phyloP scores from a whole-genome alignment of 2,888 invertebrate genomes.

The Tachina grossa region DNA sequence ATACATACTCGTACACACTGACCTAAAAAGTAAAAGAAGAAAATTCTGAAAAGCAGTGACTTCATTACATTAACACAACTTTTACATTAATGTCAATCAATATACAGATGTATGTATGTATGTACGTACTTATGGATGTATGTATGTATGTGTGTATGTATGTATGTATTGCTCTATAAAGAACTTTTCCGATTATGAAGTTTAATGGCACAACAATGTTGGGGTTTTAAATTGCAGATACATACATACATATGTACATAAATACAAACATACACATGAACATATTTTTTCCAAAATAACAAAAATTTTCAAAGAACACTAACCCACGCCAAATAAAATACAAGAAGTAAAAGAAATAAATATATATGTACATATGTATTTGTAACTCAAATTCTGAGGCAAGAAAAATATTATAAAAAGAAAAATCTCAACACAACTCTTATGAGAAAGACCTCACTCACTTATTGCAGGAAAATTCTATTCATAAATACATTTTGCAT shows the following conservation, averaged over 20 bases:
- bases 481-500: constrained; percentile 51
- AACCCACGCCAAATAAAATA: neutral
- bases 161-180: too few relatives aligned
- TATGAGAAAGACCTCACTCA: neutral
- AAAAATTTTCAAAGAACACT: neutral
- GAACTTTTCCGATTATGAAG: neutral
- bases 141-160: too few relatives aligned
- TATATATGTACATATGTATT: too few relatives aligned
- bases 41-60: constrained; percentile 13
- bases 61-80: constrained; percentile 26
- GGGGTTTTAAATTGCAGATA: neutral
- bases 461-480: constrained; percentile 25
- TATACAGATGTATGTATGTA: neutral
- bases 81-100: constrained; percentile 52
- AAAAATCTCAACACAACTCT: constrained; percentile 13
- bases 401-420: neutral
- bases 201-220: constrained; percentile 13
- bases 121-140: neutral
- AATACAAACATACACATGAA: too few relatives aligned
- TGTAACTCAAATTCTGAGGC: constrained; percentile 9
- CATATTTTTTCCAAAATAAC: neutral
- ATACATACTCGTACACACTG: neutral
- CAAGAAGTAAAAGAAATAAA: neutral
- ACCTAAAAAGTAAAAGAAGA: neutral
- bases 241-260: neutral